These are phyloP conservation scores for Stegastes partitus DNA, from an alignment of 2,113 vertebrate genomes.

Conservation along the genomic window DNA sequence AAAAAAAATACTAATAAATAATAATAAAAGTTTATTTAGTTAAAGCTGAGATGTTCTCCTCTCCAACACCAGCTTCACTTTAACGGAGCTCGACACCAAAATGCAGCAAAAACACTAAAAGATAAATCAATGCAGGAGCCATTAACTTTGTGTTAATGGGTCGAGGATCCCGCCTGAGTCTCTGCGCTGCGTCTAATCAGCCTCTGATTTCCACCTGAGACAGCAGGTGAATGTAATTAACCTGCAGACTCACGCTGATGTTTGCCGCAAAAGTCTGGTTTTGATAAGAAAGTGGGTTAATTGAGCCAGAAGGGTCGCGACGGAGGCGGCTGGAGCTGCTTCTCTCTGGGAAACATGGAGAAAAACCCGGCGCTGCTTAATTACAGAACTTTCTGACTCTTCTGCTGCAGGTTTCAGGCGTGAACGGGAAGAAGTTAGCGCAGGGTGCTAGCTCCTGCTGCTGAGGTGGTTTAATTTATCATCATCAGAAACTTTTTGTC, in stretches of 20 bases:
- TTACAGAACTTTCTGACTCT: too few relatives aligned
- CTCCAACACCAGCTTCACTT: not conserved
- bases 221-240: constrained; percentile 76
- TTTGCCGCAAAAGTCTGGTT: not conserved
- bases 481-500: too few relatives aligned
- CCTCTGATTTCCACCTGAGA: constrained; percentile 39
- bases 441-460: too few relatives aligned
- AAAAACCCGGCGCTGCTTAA: not conserved
- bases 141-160: constrained; percentile 21
- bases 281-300: constrained; percentile 55
- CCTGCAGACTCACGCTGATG: constrained; percentile 47
- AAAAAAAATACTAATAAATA: too few relatives aligned
- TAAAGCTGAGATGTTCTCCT: not conserved
- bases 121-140: not conserved
- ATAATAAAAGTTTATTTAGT: too few relatives aligned
- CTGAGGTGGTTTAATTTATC: too few relatives aligned
- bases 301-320: constrained; percentile 32
- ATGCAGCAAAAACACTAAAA: too few relatives aligned
- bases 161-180: constrained; percentile 15
- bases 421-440: too few relatives aligned
- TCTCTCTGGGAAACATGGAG: constrained; percentile 1
- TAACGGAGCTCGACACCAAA: too few relatives aligned
- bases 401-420: too few relatives aligned
- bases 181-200: constrained; percentile 38
- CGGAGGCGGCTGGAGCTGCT: constrained; percentile 25